These are phyloP conservation scores for Botrylloides violaceus DNA, from an alignment of 23 tunicate genomes.

Conservation along the genomic window DNA sequence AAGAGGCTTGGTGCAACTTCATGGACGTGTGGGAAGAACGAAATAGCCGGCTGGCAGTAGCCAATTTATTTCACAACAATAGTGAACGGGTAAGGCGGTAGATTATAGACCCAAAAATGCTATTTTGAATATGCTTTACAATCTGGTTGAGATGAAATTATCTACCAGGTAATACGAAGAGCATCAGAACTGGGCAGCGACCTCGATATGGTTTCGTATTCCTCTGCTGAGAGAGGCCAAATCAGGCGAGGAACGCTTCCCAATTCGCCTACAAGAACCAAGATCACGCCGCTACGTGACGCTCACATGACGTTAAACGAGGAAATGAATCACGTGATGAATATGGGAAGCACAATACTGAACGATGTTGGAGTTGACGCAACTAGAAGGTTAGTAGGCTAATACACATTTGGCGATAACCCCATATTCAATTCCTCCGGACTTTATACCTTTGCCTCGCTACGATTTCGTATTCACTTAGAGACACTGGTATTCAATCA, in stretches of 20 bases:
- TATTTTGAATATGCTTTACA: too few relatives aligned
- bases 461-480: too few relatives aligned
- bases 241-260: background rate
- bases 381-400: background rate
- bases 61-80: constrained; percentile 53
- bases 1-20: constrained; percentile 61
- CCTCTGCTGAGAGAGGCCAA: background rate
- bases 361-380: constrained; percentile 5
- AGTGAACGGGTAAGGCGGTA: constrained; percentile 64
- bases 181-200: constrained; percentile 62
- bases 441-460: too few relatives aligned
- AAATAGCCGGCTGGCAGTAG: constrained; percentile 58
- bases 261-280: constrained; percentile 8
- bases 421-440: too few relatives aligned
- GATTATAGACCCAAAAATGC: too few relatives aligned
- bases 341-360: constrained; percentile 34
- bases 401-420: too few relatives aligned
- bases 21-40: constrained; percentile 59
- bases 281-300: constrained; percentile 50
- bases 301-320: constrained; percentile 66
- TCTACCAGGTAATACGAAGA: constrained; percentile 50
- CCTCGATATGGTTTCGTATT: constrained; percentile 35
- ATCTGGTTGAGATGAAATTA: too few relatives aligned
- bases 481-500: too few relatives aligned
- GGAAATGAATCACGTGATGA: constrained; percentile 51